Base-by-base conservation (phyloP, 2,113 vertebrate species). In the Parus major region DNA sequence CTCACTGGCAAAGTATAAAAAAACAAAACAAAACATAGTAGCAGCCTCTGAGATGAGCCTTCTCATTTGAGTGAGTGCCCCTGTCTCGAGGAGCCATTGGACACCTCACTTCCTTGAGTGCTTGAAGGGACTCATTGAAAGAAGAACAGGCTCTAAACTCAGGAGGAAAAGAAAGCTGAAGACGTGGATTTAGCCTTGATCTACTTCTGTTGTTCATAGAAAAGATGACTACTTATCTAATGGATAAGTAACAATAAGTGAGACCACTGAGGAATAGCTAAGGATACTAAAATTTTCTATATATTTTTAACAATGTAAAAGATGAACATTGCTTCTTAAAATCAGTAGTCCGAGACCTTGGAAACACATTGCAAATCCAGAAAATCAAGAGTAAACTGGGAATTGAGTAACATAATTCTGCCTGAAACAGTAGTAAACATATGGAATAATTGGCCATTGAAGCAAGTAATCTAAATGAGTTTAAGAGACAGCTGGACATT, bases 391-490 rank as follows among this genome's bases (percentile, higher is more conserved):
- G 82, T 88, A 97, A 96, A 94, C 90, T 85, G 93, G 94, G 96
- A 97, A 93, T 85, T 82, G 91, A 92, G 86, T 92, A 87, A 96
- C 94, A 96, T 96, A 95, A 97, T 94, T 97, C 95, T 89, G 83
- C 82, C 87, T 84, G 91, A 95, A 97, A 95, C 93, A 95, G 95
- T 95, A 94, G 97, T 95, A 98, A 98, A 96, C 97, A 97, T 98
- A 97, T 96, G 97, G 96, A 98, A 94, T 96, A 97, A 98, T 97
- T 97, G 97, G 97, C 94, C 96, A 97, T 94, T 39, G 96, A 97
- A 97, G 93, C 96, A 98, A 96, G 85, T 97, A 96, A 96, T 97
- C 97, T 97, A 97, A 97, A 97, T 96, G 97, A 97, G 95, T 95
- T 95, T 88, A 96, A 80, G 95, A 96, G 97, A 95, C 95, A 98